A percentile compares a stretch with the other conserved stretches of the same genome.
Conservation (phyloP, 30 jellyfish, hydroid and myxozoan genomes). For the Hydractinia echinata region DNA sequence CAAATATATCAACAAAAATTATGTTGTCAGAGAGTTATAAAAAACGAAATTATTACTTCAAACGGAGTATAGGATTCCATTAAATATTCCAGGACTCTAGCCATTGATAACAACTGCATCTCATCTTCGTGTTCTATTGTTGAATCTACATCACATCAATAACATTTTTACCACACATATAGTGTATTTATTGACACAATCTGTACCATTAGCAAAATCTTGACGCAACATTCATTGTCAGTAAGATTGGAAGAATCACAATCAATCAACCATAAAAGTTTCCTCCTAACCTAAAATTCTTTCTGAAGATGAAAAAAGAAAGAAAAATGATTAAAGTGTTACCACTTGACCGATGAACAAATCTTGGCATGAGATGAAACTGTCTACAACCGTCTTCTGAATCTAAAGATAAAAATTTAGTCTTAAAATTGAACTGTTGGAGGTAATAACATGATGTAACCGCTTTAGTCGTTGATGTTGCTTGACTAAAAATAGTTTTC, state of each 20-base stretch:
- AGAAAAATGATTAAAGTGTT: too few relatives aligned
- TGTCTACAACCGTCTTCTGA: slow-evolving; percentile 27
- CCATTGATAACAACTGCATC: slow-evolving; percentile 27
- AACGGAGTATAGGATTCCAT: slow-evolving; percentile 26
- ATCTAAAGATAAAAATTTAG: slow-evolving; percentile 3
- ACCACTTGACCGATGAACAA: neutral
- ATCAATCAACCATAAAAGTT: neutral
- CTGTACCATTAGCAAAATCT: too few relatives aligned
- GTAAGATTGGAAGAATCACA: neutral
- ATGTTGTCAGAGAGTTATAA: too few relatives aligned
- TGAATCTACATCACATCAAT: too few relatives aligned
- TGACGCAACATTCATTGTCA: neutral
- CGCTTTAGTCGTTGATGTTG: slow-evolving; percentile 22
- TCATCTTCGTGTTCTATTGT: too few relatives aligned
- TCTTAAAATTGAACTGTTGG: neutral
- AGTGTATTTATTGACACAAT: too few relatives aligned
- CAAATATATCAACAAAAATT: neutral
- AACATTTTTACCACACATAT: too few relatives aligned
- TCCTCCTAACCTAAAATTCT: too few relatives aligned
- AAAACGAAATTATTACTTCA: neutral
- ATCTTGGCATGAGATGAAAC: slow-evolving; percentile 48
- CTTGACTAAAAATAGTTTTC: neutral
- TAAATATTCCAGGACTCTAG: slow-evolving; percentile 20
- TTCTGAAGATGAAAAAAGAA: too few relatives aligned
- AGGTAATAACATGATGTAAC: neutral